A percentile compares a stretch with the other conserved stretches of the same genome.
phyloP scores from a whole-genome alignment of 2,888 invertebrate species.

The Drosophila peninsularis region DNA sequence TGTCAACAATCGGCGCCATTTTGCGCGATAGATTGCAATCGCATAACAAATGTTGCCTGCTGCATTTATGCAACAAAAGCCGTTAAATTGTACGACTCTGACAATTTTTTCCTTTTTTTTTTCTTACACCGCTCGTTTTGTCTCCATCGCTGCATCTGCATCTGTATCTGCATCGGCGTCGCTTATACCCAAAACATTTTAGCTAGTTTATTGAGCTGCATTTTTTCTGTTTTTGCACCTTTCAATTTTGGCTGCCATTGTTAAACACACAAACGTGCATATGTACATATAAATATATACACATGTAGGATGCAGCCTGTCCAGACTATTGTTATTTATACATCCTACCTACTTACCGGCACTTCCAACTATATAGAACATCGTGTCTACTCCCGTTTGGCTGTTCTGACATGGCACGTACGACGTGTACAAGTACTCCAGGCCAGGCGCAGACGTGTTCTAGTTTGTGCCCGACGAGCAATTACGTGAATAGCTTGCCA shows the following conservation, averaged over 20 bases:
- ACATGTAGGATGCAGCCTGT: constrained; percentile 20
- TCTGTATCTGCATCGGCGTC: constrained; percentile 14
- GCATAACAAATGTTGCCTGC: constrained; percentile 75
- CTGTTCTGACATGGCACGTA: constrained; percentile 65
- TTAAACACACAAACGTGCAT: constrained; percentile 24
- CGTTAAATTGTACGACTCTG: constrained; percentile 75
- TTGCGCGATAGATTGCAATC: constrained; percentile 74
- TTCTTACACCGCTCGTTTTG: constrained; percentile 50
- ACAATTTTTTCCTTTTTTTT: constrained; percentile 38
- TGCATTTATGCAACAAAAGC: constrained; percentile 77
- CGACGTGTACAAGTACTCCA: constrained; percentile 38
- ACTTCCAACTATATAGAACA: constrained; percentile 61
- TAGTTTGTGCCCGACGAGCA: constrained; percentile 62
- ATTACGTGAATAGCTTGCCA: constrained; percentile 69
- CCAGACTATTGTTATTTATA: constrained; percentile 63
- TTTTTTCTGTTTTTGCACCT: constrained; percentile 51
- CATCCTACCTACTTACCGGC: constrained; percentile 39
- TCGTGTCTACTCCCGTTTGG: constrained; percentile 47
- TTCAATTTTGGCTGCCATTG: constrained; percentile 51
- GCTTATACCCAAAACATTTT: constrained; percentile 54
- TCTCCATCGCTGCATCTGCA: constrained; percentile 35
- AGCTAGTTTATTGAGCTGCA: constrained; percentile 73
- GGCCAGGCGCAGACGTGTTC: constrained; percentile 65
- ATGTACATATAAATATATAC: not conserved
- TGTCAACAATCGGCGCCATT: constrained; percentile 75